phyloP scores from a whole-genome alignment of 2,888 invertebrate species.

The Stenolophus ochropezus region DNA sequence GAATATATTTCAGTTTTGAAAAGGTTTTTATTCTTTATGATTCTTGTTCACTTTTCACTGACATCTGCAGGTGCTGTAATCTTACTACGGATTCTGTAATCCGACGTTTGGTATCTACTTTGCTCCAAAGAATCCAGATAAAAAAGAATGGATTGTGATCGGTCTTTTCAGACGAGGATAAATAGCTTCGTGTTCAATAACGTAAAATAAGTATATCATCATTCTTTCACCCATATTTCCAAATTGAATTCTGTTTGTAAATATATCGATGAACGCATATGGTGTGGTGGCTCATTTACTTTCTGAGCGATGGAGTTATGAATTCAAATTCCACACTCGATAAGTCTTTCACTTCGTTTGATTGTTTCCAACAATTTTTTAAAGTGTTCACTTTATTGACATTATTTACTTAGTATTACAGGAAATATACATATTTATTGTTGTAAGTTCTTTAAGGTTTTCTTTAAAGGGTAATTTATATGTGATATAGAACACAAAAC shows the following conservation, averaged over 20 bases:
- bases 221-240: background rate
- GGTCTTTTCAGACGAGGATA: background rate
- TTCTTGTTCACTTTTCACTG: background rate
- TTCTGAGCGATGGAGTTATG: no score
- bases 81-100: background rate
- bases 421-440: no score
- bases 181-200: background rate
- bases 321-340: no score
- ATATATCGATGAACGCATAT: background rate
- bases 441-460: no score
- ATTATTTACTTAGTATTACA: no score
- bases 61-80: background rate
- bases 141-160: background rate
- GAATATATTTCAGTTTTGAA: background rate
- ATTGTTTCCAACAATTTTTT: no score
- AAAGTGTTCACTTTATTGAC: no score
- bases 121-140: background rate
- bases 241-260: background rate
- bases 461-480: no score
- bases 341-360: no score
- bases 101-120: background rate
- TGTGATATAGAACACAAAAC: no score
- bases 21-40: background rate
- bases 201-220: background rate
- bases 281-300: no score